Base-by-base conservation (phyloP, 2,888 invertebrate species). In the Patella depressa region DNA sequence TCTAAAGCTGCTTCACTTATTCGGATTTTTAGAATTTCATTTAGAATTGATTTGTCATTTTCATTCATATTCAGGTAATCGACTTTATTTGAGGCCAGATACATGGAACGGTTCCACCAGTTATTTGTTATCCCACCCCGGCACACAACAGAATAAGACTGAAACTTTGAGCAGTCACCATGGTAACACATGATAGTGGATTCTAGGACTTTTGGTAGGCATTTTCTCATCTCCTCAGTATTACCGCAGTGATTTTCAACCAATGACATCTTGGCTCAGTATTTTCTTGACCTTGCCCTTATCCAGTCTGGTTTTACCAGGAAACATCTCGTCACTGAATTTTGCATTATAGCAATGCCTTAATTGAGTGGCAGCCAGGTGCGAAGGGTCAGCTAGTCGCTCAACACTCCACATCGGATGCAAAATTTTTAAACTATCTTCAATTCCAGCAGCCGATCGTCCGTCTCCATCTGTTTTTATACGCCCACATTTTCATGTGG, bases 401-500 rank as follows among this genome's bases (percentile, higher is more conserved):
- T 24, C 24, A 24, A 24, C 24, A 24, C 24, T 24, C 24, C 24
- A 24, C 24, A 24, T 24, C 24, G 24, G 24, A 24, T 24, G 24
- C 11, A 75, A 53, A 34, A 29, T 71, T 29, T 34, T 57, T 24
- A 75, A 53, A 7, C 34, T 54, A 17, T 72, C 74, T 3, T 55
- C 54, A 14, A 74, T 69, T 29, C 76, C 70, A 53, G 15, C 17
- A 24, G 24, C n/a, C n/a, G n/a, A n/a, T n/a, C n/a, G n/a, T n/a
- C n/a, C n/a, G n/a, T n/a, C n/a, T n/a, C n/a, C n/a, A n/a, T n/a
- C n/a, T n/a, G n/a, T n/a, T n/a, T n/a, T n/a, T n/a, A n/a, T n/a
- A n/a, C n/a, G n/a, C n/a, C n/a, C n/a, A n/a, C n/a, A n/a, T n/a
- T n/a, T n/a, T n/a, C n/a, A n/a, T n/a, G n/a, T n/a, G n/a, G n/a